Base-by-base conservation (phyloP, 2,888 invertebrate species). In the Athetis lepigone region DNA sequence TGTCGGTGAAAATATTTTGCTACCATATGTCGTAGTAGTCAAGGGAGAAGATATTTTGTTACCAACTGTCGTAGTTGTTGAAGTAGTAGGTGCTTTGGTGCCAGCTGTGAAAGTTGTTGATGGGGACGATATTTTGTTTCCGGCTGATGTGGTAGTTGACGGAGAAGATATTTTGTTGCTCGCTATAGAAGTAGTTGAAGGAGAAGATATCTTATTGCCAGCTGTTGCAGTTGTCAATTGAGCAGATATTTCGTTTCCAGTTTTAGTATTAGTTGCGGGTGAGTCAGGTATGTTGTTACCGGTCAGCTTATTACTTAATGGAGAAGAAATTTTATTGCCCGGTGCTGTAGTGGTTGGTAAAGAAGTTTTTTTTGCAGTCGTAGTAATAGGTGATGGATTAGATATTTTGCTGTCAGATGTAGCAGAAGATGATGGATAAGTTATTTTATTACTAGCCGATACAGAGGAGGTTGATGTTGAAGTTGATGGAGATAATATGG, bases 251-350 rank as follows among this genome's bases (percentile, higher is more conserved):
- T 67, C 61, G 19, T 46, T 46, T 8, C 13, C 27, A 23, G 40
- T 13, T 6, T 18, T 8, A 36, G 18, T 50, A 18, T 16, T 8
- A 29, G n/a, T 18, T 13, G 19, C n/a, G 4, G 46, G 8, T 11
- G 29, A 11, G n/a, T n/a, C n/a, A 4, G 27, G 23, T 19, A 52
- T 16, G 39, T 72, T 70, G 1, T 45, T 64, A 6, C 9, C 42
- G 33, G 37, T 2, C 3, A 21, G 13, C 25, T 23, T 42, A 8
- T 18, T 29, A 33, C 19, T 11, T 37, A 47, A 23, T 9, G 13
- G n/a, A 39, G 18, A 6, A 45, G 29, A 23, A 25, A 19, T 37
- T 25, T 33, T 55, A 33, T 33, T 58, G 16, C 9, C 16, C 5
- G 25, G 5, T 51, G 2, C 23, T n/a, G 3, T 16, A n/a, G n/a